Evolutionary conservation across 2,888 invertebrate species (phyloP).

Genomic region (Caenorhabditis sinica): DNA sequence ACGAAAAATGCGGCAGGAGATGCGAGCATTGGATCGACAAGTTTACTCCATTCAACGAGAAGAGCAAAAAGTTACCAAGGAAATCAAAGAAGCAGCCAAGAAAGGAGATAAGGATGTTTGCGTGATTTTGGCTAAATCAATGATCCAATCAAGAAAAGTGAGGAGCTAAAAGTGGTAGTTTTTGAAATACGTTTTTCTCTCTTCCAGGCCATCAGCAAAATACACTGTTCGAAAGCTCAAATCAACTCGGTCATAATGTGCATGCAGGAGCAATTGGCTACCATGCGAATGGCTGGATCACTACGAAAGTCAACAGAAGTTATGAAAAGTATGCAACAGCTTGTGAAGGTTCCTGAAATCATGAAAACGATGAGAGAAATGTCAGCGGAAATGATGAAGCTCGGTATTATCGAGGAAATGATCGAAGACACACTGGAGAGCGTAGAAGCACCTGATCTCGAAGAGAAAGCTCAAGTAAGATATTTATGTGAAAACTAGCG

Average conservation of each 20-base stretch:
- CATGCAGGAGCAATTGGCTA: constrained; percentile 99
- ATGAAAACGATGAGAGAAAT: constrained; percentile 97
- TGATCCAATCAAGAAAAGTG: constrained; percentile 85
- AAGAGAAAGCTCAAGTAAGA: constrained; percentile 96
- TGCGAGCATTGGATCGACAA: constrained; percentile 93
- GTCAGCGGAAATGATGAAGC: constrained; percentile 99
- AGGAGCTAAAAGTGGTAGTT: neutral
- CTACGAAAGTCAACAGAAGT: constrained; percentile 97
- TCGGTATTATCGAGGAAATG: constrained; percentile 97
- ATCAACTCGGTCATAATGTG: constrained; percentile 96
- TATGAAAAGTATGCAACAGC: constrained; percentile 97
- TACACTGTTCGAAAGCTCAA: constrained; percentile 97
- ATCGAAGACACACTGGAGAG: constrained; percentile 96
- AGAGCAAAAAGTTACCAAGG: constrained; percentile 94
- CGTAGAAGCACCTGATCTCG: constrained; percentile 92
- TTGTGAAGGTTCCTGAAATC: constrained; percentile 91
- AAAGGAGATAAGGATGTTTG: constrained; percentile 96
- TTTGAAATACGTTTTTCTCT: neutral
- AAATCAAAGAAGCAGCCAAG: constrained; percentile 95
- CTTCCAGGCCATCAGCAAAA: constrained; percentile 89
- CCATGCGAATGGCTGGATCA: constrained; percentile 86
- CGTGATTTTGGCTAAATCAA: constrained; percentile 84
- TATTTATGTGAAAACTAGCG: neutral
- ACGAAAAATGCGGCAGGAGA: constrained; percentile 89
- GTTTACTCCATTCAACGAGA: constrained; percentile 94